Evolutionary conservation across 2,113 vertebrate genomes (phyloP), one percentile per base, ranked within the genome.

Genomic region (Pseudois nayaur): DNA sequence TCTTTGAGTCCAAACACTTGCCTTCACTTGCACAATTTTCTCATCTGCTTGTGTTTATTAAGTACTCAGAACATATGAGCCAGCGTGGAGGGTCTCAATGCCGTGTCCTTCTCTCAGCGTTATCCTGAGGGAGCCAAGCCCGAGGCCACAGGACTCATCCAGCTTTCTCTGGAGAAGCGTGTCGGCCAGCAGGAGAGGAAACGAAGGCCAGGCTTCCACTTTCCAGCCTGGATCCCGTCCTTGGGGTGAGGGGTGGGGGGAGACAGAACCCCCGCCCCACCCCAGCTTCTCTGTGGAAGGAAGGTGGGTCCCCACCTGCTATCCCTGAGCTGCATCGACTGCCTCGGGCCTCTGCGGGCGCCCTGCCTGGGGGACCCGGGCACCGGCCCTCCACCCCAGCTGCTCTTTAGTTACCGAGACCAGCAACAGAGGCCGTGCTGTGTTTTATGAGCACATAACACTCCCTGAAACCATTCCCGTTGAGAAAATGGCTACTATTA

Each of bases 371-470:
- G 16, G 67, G 12, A 2, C 14, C 10, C 0, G 8, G 71, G 54
- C 27, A 3, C 48, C 1, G 0, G 33, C 29, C 5, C 29, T 74
- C 89, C 29, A 0, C 78, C 60, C 40, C 78, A 33, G 5, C 81
- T 86, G n/a, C 71, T 84, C 94, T 55, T 95, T 79, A 93, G 93
- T 94, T 91, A 95, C 55, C 1, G 16, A 94, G 74, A 60, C 25
- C 5, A 6, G 59, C 40, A 4, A 48, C 1, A 9, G 48, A 85
- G 88, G 17, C 64, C 23, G 1, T 3, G 25, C 62, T 94, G 71
- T 85, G 48, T 81, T 96, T 98, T 92, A 96, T 90, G 76, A 95
- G 95, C 78, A 74, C 48, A 29, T 74, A 94, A 97, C 25, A 43
- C 89, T 52, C 87, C 62, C 79, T 40, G 25, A 60, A 95, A 93